Base-by-base conservation (phyloP, 2,888 invertebrate species). In the Syritta pipiens region DNA sequence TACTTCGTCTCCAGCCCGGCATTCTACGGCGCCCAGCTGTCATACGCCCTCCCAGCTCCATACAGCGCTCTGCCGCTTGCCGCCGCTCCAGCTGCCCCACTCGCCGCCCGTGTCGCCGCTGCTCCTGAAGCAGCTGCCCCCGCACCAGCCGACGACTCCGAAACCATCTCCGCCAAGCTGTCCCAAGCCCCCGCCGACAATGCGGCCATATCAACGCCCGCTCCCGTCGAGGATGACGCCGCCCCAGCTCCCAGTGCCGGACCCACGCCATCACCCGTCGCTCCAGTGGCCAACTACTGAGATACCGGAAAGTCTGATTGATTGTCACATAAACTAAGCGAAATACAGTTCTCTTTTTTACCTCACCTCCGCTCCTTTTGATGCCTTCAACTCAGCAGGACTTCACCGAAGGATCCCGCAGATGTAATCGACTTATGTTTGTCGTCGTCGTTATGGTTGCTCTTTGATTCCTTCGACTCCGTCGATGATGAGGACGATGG, bases 201-300 rank as follows among this genome's bases (percentile, higher is more conserved):
- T n/a, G n/a, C n/a, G n/a, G n/a, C n/a, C n/a, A n/a, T n/a, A n/a
- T n/a, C n/a, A n/a, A n/a, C 49, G n/a, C 51, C 28, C 0, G 30
- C 49, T 42, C n/a, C 49, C 12, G 7, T 14, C 2, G 42, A 40
- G n/a, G 42, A 32, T 30, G 72, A 77, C 5, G 28, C 72, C 0
- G 77, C 72, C 12, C 77, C 77, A 35, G 72, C 65, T 4, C 72
- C 77, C 46, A n/a, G n/a, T 20, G 49, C 30, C 63, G 65, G 17
- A 2, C 37, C 6, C 14, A 14, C 19, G 37, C 37, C n/a, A 55
- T 72, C 77, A 1, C 77, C 72, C 1, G 72, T 65, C 28, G 77
- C 65, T 28, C 77, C 72, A 40, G 59, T 60, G 2, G n/a, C 24
- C 4, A 55, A 37, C 12, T 65, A 77, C 7, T 77, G 26, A 77